These are phyloP conservation scores for Calameuta filiformis DNA, from an alignment of 2,888 invertebrate genomes.

Conservation along the genomic window DNA sequence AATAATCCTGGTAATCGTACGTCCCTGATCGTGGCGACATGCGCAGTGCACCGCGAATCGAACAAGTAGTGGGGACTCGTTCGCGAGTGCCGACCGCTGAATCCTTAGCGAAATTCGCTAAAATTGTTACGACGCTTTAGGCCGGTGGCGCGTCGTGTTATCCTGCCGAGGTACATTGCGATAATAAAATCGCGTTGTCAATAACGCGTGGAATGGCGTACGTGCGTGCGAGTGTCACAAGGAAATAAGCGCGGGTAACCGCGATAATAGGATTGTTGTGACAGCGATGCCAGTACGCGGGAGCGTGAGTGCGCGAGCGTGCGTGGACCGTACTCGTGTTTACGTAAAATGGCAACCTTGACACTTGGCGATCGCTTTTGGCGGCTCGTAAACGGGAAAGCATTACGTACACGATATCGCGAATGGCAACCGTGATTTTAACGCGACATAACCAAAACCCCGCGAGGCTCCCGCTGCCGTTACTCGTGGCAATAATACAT, in stretches of 20 bases:
- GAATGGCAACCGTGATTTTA: neutral
- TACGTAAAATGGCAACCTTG: constrained; percentile 61
- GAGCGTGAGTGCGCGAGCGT: constrained; percentile 19
- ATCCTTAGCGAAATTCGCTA: constrained; percentile 38
- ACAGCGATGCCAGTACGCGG: constrained; percentile 39
- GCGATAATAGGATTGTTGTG: constrained; percentile 52
- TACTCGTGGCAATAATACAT: neutral
- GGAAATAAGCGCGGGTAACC: constrained; percentile 38
- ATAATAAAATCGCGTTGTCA: neutral
- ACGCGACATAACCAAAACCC: neutral
- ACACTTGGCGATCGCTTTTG: constrained; percentile 56
- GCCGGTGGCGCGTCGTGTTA: neutral
- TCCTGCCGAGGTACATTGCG: neutral
- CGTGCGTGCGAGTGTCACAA: constrained; percentile 34
- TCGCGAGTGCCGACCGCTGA: constrained; percentile 51
- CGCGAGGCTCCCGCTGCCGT: neutral
- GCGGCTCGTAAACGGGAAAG: constrained; percentile 35
- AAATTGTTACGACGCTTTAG: constrained; percentile 18
- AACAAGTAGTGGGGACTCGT: constrained; percentile 53
- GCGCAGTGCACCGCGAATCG: constrained; percentile 50
- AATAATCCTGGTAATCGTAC: constrained; percentile 20
- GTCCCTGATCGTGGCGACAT: constrained; percentile 35
- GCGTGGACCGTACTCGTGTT: constrained; percentile 12
- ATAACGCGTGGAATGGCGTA: constrained; percentile 2
- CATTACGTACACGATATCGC: neutral